phyloP scores from a whole-genome alignment of 1,140 invertebrate species.

The Laodelphax striatellus region DNA sequence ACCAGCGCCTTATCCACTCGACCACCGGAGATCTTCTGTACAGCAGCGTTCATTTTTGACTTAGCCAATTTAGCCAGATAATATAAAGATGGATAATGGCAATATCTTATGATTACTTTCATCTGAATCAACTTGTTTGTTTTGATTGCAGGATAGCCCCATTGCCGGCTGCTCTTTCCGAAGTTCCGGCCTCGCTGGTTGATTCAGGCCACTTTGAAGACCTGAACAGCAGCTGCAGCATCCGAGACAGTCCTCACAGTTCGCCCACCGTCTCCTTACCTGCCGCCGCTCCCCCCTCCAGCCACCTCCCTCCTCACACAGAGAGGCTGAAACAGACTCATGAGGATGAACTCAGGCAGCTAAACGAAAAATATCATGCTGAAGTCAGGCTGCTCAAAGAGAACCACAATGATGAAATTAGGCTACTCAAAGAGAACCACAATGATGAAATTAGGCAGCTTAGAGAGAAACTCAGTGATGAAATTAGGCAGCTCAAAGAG shows the following conservation, averaged over 20 bases:
- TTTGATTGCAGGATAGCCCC: conserved; percentile 10
- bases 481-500: conserved; percentile 64
- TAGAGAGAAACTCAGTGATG: conserved; percentile 64
- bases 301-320: neutral
- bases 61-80: too few relatives aligned
- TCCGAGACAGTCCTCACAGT: conserved; percentile 7
- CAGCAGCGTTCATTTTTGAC: too few relatives aligned
- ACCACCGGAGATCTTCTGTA: too few relatives aligned
- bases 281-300: neutral
- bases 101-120: too few relatives aligned
- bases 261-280: conserved; percentile 8
- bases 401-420: conserved; percentile 49
- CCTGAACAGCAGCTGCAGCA: conserved; percentile 34
- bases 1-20: too few relatives aligned
- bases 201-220: conserved; percentile 81
- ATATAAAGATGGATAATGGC: too few relatives aligned
- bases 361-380: conserved; percentile 65
- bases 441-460: conserved; percentile 63
- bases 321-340: conserved; percentile 30
- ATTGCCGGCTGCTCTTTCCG: neutral
- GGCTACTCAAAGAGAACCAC: conserved; percentile 60
- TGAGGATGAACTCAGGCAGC: conserved; percentile 54
- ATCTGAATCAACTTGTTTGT: too few relatives aligned
- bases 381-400: conserved; percentile 49
- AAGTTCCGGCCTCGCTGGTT: conserved; percentile 45